Evolutionary conservation across 2,888 invertebrate genomes (phyloP), one percentile per base, ranked within the genome.

Genomic region (Spodoptera exigua): DNA sequence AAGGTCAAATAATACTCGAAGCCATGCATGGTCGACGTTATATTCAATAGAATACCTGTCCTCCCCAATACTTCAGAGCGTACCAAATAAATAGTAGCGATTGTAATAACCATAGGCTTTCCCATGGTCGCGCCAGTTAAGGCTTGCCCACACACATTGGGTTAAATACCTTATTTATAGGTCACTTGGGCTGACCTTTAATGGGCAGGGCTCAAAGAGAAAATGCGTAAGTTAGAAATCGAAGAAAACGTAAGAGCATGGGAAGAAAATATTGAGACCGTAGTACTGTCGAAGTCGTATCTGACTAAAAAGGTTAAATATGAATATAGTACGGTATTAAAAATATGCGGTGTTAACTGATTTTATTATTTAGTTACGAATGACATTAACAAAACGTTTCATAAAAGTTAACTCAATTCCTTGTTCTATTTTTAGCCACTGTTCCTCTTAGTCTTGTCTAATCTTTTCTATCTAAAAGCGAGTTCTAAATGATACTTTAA

Each of bases 131-230:
- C 81, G 82, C 86, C 85, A 83, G 84, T 86, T 88, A 88, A 85
- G 88, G 87, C 78, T 69, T 70, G 90, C 89, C 91, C 92, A 92
- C 92, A 92, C 92, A 90, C 89, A 89, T 88, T 87, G 88, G 86
- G 87, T 90, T 91, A 90, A 91, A 91, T 88, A 90, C 89, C 86
- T 87, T 92, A 92, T 91, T 92, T 91, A 92, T 92, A 85, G 88
- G 87, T 81, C 81, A 86, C 89, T 87, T 86, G 83, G 76, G 70
- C 78, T 91, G 89, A 91, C 90, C 91, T 91, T 89, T 90, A 81
- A 83, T 84, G 47, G 60, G 39, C 27, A 21, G 41, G 39, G 41
- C 35, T 40, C 21, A 45, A 37, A 53, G 73, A 62, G 60, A 56
- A 74, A 71, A 60, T 56, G 58, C 35, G 59, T 74, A 78, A 77